These are phyloP conservation scores for Coenonympha glycerion DNA, from an alignment of 2,888 invertebrate genomes.

Conservation along the genomic window DNA sequence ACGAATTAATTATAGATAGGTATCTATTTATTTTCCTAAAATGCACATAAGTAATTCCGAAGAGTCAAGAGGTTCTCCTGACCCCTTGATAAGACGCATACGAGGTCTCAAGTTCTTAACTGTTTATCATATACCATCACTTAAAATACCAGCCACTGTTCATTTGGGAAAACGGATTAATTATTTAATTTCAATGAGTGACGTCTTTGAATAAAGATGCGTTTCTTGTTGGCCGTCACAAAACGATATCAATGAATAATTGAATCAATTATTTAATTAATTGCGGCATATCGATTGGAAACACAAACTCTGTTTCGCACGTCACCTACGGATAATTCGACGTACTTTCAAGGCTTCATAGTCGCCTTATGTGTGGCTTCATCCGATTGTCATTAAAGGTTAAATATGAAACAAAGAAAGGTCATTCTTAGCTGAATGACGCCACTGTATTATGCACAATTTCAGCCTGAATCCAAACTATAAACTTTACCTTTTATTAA, in stretches of 20 bases:
- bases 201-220: neutral
- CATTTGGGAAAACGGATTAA: too few relatives aligned
- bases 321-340: neutral
- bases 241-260: slow-evolving; percentile 26
- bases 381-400: slow-evolving; percentile 5
- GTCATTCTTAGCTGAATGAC: neutral
- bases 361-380: slow-evolving; percentile 4
- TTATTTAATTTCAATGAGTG: slow-evolving; percentile 9
- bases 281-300: slow-evolving; percentile 38
- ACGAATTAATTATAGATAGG: too few relatives aligned
- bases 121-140: too few relatives aligned
- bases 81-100: too few relatives aligned
- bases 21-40: too few relatives aligned
- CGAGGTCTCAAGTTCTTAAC: too few relatives aligned
- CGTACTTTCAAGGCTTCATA: slow-evolving; percentile 11
- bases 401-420: neutral
- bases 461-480: too few relatives aligned
- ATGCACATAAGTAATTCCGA: neutral
- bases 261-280: slow-evolving; percentile 38
- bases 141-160: too few relatives aligned
- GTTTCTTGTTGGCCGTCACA: slow-evolving; percentile 25
- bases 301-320: slow-evolving; percentile 21
- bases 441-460: too few relatives aligned
- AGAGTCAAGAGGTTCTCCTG: neutral
- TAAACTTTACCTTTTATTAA: too few relatives aligned